Conservation (phyloP, 1,140 invertebrate species). For the Mycetomoellerius zeteki region DNA sequence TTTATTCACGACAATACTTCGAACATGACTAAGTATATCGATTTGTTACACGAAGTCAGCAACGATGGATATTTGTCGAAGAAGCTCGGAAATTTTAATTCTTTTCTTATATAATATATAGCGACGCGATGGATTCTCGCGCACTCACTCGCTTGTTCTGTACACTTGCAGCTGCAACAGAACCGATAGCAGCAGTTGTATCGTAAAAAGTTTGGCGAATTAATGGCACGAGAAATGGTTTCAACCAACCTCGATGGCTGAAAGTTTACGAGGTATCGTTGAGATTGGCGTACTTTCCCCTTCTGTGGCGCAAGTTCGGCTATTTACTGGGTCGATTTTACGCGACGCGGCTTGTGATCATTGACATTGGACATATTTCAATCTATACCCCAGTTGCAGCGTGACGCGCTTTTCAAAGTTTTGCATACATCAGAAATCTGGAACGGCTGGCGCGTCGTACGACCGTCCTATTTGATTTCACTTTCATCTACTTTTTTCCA, state of each 20-base stretch:
- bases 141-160: slow-evolving; percentile 10
- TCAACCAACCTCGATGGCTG: slow-evolving; percentile 13
- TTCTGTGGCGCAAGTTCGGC: background rate
- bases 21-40: slow-evolving; percentile 1
- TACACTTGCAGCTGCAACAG: background rate
- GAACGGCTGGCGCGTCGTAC: background rate
- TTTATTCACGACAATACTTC: slow-evolving; percentile 10
- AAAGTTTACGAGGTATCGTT: slow-evolving; percentile 60
- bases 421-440: slow-evolving; percentile 47
- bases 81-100: slow-evolving; percentile 22
- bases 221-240: slow-evolving; percentile 60
- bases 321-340: slow-evolving; percentile 40
- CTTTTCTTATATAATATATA: background rate
- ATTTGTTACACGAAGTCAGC: slow-evolving; percentile 7
- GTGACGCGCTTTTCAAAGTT: slow-evolving; percentile 52
- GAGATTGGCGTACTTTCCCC: slow-evolving; percentile 27
- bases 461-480: slow-evolving; percentile 35
- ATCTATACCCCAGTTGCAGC: slow-evolving; percentile 24
- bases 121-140: background rate
- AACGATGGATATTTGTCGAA: background rate
- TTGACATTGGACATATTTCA: slow-evolving; percentile 55
- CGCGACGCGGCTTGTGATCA: slow-evolving; percentile 32
- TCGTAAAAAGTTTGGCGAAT: slow-evolving; percentile 70
- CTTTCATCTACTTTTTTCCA: slow-evolving; percentile 42
- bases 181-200: slow-evolving; percentile 23